These are phyloP conservation scores for Micromussa lordhowensis DNA, from an alignment of 92 coral and sea anemone species.

Conservation along the genomic window DNA sequence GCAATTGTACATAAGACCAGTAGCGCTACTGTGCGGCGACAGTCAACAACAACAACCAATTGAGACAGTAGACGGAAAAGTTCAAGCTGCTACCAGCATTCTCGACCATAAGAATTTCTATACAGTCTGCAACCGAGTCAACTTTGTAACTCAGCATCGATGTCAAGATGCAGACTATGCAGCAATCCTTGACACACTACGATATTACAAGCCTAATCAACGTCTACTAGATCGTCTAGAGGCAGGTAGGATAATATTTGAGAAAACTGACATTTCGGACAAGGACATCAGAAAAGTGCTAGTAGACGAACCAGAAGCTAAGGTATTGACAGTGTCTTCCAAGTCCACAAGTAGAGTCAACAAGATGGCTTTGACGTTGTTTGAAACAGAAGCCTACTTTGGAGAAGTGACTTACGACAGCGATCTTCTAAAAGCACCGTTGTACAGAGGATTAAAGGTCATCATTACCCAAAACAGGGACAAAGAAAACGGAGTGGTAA, in stretches of 20 bases:
- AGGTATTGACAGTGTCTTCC: not conserved
- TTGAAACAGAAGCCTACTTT: not conserved
- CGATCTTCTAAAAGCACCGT: not conserved
- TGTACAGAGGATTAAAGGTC: conserved; percentile 15
- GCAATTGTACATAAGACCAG: conserved; percentile 33
- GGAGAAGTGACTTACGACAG: not conserved
- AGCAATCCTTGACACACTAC: conserved; percentile 1
- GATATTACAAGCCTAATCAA: conserved; percentile 17
- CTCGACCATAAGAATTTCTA: not conserved
- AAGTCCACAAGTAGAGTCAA: not conserved
- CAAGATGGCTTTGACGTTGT: not conserved
- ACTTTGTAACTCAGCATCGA: conserved; percentile 24
- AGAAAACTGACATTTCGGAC: too few species aligned
- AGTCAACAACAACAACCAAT: conserved; percentile 53
- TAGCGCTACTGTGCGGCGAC: conserved; percentile 39
- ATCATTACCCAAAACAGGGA: conserved; percentile 16
- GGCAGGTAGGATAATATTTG: not conserved
- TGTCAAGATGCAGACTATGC: conserved; percentile 13
- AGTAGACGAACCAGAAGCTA: too few species aligned
- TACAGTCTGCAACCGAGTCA: not conserved
- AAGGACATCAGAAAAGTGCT: too few species aligned
- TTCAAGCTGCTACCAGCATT: not conserved
- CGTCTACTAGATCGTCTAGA: not conserved
- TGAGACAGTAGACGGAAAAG: not conserved
- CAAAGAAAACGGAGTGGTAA: not conserved